Conservation (phyloP, 92 coral and sea anemone genomes). For the Chrysogorgia sp. region DNA sequence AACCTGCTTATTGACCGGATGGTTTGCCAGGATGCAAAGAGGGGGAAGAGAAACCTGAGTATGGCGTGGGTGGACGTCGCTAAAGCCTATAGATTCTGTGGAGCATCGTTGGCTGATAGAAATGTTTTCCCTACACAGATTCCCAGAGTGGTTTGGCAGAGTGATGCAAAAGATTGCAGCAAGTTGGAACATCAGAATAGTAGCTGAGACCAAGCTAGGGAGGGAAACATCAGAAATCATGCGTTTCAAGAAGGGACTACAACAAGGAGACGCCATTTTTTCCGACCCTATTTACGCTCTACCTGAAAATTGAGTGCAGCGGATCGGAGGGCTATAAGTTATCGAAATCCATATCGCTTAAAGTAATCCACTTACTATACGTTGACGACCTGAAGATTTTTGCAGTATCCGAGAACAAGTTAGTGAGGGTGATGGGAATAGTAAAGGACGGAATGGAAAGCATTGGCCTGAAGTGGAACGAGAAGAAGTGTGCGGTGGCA, state of each 20-base stretch:
- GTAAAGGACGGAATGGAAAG: constrained; percentile 49
- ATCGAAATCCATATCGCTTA: constrained; percentile 40
- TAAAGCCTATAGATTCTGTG: constrained; percentile 43
- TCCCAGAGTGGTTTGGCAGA: constrained; percentile 56
- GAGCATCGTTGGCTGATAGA: constrained; percentile 42
- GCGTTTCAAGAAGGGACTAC: constrained; percentile 51
- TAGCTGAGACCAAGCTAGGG: constrained; percentile 44
- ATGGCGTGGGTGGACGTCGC: constrained; percentile 66
- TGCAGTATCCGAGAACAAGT: constrained; percentile 54
- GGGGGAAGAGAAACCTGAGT: constrained; percentile 48
- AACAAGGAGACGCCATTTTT: constrained; percentile 54
- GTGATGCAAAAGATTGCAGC: constrained; percentile 40
- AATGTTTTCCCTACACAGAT: constrained; percentile 48
- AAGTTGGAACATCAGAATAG: constrained; percentile 58
- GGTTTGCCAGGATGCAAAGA: constrained; percentile 55
- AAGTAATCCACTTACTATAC: no score
- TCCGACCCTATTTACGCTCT: constrained; percentile 44
- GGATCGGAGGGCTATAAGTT: constrained; percentile 58
- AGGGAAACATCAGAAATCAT: constrained; percentile 44
- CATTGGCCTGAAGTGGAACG: constrained; percentile 62
- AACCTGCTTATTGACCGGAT: constrained; percentile 69
- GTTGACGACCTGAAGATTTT: constrained; percentile 57
- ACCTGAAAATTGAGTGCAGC: constrained; percentile 46
- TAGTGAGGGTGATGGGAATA: constrained; percentile 14
- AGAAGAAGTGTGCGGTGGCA: constrained; percentile 53